Evolutionary conservation across 2,888 invertebrate genomes (phyloP).

Genomic region (Tridacna gigas): DNA sequence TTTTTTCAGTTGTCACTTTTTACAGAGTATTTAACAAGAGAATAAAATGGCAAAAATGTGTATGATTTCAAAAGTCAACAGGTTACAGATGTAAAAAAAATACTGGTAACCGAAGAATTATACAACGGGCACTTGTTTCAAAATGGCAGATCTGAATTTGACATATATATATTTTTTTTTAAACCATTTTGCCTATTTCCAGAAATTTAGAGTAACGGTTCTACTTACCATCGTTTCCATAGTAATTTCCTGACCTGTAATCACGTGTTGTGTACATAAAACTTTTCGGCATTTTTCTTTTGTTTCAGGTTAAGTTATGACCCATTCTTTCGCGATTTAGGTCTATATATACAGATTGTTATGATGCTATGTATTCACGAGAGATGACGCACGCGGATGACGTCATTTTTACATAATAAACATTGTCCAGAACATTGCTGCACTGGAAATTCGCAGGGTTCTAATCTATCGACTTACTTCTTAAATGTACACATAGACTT

Average conservation of each 20-base stretch:
- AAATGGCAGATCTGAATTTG: constrained; percentile 26
- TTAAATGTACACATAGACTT: no score
- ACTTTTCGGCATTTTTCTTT: constrained; percentile 75
- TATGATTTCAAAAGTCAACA: no score
- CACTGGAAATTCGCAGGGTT: background rate
- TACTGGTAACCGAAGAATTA: background rate
- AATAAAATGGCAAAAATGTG: no score
- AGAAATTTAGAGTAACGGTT: background rate
- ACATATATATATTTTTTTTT: no score
- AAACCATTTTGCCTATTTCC: background rate
- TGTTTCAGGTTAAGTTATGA: background rate
- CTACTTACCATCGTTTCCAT: constrained; percentile 65
- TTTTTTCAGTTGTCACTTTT: no score
- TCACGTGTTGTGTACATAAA: constrained; percentile 72
- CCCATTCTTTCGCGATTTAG: background rate
- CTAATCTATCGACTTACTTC: no score
- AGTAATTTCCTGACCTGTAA: constrained; percentile 71
- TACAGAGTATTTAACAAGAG: no score
- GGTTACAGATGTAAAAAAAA: no score
- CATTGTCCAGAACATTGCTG: background rate
- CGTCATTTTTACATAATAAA: constrained; percentile 21
- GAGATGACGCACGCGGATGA: constrained; percentile 25
- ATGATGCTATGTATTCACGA: constrained; percentile 5
- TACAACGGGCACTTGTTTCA: constrained; percentile 60
- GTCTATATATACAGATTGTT: background rate